Conservation (phyloP, 2,888 invertebrate species). For the Chymomyza procnemis region DNA sequence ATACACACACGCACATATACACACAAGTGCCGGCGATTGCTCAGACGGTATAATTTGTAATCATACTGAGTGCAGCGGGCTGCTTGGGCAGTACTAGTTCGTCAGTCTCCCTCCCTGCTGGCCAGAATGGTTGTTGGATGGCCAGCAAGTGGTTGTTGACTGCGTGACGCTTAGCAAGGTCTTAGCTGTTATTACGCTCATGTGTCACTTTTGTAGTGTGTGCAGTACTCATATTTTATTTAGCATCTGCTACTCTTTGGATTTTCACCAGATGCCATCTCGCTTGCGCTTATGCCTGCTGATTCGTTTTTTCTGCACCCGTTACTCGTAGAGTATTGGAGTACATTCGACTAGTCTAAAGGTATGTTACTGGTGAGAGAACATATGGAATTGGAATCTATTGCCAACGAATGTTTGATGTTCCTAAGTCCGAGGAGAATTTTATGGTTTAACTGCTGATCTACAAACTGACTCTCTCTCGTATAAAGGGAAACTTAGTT, state of each 20-base stretch:
- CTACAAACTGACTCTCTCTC: too few relatives aligned
- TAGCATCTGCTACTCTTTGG: slow-evolving; percentile 48
- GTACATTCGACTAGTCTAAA: too few relatives aligned
- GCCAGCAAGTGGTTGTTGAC: slow-evolving; percentile 66
- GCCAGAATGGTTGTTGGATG: background rate
- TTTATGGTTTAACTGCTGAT: background rate
- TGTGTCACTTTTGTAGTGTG: slow-evolving; percentile 61
- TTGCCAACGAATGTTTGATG: too few relatives aligned
- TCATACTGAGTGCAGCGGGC: slow-evolving; percentile 63
- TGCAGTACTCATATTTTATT: slow-evolving; percentile 67
- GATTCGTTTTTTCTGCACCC: background rate
- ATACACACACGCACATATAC: slow-evolving; percentile 1
- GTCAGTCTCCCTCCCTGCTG: background rate
- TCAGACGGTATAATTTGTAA: slow-evolving; percentile 71
- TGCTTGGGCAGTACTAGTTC: slow-evolving; percentile 20
- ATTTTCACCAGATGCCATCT: slow-evolving; percentile 39
- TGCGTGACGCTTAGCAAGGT: slow-evolving; percentile 68
- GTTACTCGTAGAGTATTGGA: too few relatives aligned
- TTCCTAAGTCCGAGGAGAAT: too few relatives aligned
- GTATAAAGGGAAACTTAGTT: too few relatives aligned
- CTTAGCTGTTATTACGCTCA: slow-evolving; percentile 71
- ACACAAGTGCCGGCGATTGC: slow-evolving; percentile 57
- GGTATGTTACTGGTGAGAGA: too few relatives aligned
- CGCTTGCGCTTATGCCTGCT: slow-evolving; percentile 24
- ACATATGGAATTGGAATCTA: too few relatives aligned